Base-by-base conservation (phyloP, 2,797 vertebrate species). In the Cirrhinus mrigala region DNA sequence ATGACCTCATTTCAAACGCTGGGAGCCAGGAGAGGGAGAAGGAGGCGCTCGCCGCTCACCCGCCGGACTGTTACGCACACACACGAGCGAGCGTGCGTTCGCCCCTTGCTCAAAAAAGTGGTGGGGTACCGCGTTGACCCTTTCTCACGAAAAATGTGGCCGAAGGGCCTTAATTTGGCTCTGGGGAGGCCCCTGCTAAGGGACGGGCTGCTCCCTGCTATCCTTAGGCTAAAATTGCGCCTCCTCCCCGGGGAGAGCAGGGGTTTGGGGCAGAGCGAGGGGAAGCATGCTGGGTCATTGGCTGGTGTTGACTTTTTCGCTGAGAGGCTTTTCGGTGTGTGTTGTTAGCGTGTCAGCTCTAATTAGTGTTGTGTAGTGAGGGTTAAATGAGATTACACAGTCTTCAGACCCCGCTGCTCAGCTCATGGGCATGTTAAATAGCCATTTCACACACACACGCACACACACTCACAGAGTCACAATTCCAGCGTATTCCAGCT, bases 301-400 rank as follows among this genome's bases (percentile, higher is more conserved):
- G 93, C 95, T 93, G 87, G 94, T 93, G 92, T 93, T 94, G 94
- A 96, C 96, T 97, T 96, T 96, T 95, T 95, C 93, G 91, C 95
- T 94, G 93, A 95, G 95, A 94, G 92, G 94, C 94, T 90, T 94
- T 95, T 94, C 89, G 69, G 93, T 95, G 94, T 94, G 94, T 94
- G 91, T 94, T 93, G 95, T 95, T 92, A 92, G 94, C 93, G 81
- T 95, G 96, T 96, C 96, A 93, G 92, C 94, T 95, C 94, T 96
- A 93, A 96, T 97, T 96, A 96, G 95, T 94, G 74, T 88, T 89
- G 92, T 92, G 93, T 96, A 95, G 92, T 86, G 94, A 95, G 93
- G 95, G 95, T 95, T 96, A 96, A 96, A 96, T 94, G 95, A 95
- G 96, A 97, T 97, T 96, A 97, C 95, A 96, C 94, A 95, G 94